These are phyloP conservation scores for Gortyna flavago DNA, from an alignment of 2,888 invertebrate genomes.

Conservation along the genomic window DNA sequence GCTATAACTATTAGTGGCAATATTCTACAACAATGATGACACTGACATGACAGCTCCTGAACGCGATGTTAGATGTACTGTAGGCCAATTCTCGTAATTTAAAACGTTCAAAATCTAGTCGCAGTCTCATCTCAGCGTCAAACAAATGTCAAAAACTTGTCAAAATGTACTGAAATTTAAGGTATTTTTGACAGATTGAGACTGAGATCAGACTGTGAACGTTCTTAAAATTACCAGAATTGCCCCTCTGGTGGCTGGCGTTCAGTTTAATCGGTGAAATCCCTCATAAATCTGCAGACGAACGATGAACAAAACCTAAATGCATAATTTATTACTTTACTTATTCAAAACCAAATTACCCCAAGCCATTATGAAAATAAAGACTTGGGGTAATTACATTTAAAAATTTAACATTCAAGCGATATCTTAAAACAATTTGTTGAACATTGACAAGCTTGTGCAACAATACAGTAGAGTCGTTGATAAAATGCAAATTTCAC, in stretches of 20 bases:
- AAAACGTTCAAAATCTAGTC: too few species aligned
- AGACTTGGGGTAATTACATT: not conserved
- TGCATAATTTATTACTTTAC: not conserved
- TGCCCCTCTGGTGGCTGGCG: too few species aligned
- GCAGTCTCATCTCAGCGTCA: too few species aligned
- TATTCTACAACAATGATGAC: not conserved
- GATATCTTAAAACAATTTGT: slow-evolving; percentile 52
- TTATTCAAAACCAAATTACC: not conserved
- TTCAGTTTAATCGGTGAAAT: not conserved
- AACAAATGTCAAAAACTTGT: too few species aligned
- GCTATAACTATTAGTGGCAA: not conserved
- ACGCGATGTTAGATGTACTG: not conserved
- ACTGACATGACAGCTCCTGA: not conserved
- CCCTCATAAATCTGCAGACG: not conserved
- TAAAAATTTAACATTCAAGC: slow-evolving; percentile 20
- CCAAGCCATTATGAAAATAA: not conserved
- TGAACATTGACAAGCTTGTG: slow-evolving; percentile 37
- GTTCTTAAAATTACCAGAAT: too few species aligned
- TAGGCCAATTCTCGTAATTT: too few species aligned
- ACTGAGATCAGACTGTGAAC: too few species aligned
- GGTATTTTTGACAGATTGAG: too few species aligned
- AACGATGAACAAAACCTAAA: not conserved
- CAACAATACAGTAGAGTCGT: slow-evolving; percentile 56
- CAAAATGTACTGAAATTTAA: too few species aligned
- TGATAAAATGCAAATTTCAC: slow-evolving; percentile 68